Percentiles rank a stretch among this genome's conserved stretches.
Evolutionary conservation across 2,113 vertebrate species (phyloP).

Genomic region (Gymnocephalus cernua): DNA sequence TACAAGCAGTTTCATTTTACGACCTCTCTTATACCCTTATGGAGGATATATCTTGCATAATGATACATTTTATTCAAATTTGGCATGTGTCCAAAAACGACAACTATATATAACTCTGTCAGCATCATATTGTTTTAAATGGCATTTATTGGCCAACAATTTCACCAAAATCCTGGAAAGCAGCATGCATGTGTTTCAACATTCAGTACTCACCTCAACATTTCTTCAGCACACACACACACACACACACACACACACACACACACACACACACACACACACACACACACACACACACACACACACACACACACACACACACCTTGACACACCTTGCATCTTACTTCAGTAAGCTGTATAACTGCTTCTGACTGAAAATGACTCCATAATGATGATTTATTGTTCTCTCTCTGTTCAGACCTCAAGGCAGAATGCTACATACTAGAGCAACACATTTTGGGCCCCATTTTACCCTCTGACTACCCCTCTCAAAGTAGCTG

Average conservation of each 20-base stretch:
- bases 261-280: too few species aligned
- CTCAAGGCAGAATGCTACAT: background rate
- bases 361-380: background rate
- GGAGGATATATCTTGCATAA: background rate
- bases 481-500: too few species aligned
- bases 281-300: too few species aligned
- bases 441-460: background rate
- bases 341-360: constrained; percentile 15
- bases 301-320: too few species aligned
- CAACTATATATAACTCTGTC: background rate
- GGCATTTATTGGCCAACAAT: background rate
- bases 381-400: constrained; percentile 31
- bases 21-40: background rate
- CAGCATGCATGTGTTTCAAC: background rate
- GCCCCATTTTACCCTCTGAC: too few species aligned
- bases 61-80: background rate
- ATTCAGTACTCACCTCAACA: background rate
- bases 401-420: background rate
- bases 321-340: too few species aligned
- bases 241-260: too few species aligned
- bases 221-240: too few species aligned
- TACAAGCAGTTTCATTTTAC: background rate
- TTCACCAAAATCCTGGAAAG: background rate
- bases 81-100: background rate
- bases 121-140: background rate